Conservation (phyloP, 2,797 vertebrate genomes). For the Taeniopygia guttata region DNA sequence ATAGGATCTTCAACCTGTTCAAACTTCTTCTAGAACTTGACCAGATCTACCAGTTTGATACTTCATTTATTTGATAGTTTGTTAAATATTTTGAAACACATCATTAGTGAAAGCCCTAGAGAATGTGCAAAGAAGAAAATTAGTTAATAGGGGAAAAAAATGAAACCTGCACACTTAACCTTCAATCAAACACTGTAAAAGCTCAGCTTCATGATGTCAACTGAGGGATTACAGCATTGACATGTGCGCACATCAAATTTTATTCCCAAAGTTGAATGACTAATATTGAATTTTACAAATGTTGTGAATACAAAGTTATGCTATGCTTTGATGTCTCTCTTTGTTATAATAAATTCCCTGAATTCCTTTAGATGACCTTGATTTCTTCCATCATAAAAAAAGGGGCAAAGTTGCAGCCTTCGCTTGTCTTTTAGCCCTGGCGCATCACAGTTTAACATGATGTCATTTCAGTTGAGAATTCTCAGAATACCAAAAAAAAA, state of each 20-base stretch:
- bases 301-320: neutral
- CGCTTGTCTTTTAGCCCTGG: neutral
- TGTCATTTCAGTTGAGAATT: neutral
- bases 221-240: slow-evolving; percentile 9
- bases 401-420: neutral
- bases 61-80: neutral
- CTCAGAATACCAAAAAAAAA: neutral
- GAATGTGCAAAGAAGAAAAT: neutral
- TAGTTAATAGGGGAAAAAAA: neutral
- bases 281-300: slow-evolving; percentile 10
- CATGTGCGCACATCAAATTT: neutral
- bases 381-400: slow-evolving; percentile 14
- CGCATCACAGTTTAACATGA: neutral
- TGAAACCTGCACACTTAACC: neutral
- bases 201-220: neutral
- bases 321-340: slow-evolving; percentile 23
- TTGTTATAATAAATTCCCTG: neutral
- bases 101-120: neutral
- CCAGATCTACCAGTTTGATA: neutral
- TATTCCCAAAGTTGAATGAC: neutral
- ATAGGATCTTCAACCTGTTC: neutral
- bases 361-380: slow-evolving; percentile 34
- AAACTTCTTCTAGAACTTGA: neutral
- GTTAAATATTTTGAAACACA: neutral
- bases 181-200: slow-evolving; percentile 25